Percentiles rank a stretch among this genome's conserved stretches.
Evolutionary conservation across 1,140 invertebrate genomes (phyloP).

Genomic region (Drosophila santomea): DNA sequence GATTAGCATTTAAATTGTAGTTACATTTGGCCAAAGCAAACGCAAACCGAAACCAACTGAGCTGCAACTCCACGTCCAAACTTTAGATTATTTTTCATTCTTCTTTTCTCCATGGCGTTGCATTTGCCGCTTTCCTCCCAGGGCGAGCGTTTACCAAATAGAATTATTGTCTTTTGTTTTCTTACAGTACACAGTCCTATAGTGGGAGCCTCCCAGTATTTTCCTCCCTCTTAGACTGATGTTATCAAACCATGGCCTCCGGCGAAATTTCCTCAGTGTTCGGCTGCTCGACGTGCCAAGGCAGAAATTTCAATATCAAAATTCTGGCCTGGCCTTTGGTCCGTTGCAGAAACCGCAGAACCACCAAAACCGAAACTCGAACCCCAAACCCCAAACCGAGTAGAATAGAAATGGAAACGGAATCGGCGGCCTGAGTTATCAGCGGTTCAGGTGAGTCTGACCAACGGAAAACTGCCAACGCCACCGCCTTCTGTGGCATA

Average conservation of each 20-base stretch:
- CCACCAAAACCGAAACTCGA: neutral
- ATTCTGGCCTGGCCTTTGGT: conserved; percentile 74
- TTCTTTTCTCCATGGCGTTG: conserved; percentile 58
- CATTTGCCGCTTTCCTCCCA: conserved; percentile 42
- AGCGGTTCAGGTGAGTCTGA: conserved; percentile 65
- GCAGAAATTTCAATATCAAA: conserved; percentile 82
- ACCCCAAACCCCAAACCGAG: neutral
- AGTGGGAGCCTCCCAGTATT: conserved; percentile 60
- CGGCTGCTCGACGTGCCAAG: conserved; percentile 51
- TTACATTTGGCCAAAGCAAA: conserved; percentile 71
- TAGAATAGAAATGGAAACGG: conserved; percentile 8
- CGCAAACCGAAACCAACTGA: conserved; percentile 32
- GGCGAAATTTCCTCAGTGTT: conserved; percentile 63
- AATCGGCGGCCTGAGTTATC: conserved; percentile 27
- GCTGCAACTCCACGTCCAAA: conserved; percentile 40
- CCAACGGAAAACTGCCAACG: conserved; percentile 75
- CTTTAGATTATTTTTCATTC: conserved; percentile 76
- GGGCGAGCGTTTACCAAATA: conserved; percentile 76
- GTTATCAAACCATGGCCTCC: conserved; percentile 66
- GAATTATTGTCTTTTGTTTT: conserved; percentile 77
- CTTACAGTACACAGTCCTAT: conserved; percentile 8
- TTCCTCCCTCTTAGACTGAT: conserved; percentile 44
- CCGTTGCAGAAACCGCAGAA: conserved; percentile 54
- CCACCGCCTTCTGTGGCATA: conserved; percentile 75
- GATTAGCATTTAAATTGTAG: conserved; percentile 82